Percentiles rank a stretch among this genome's conserved stretches.
phyloP scores from a whole-genome alignment of 2,888 invertebrate species.

The Lingula anatina region DNA sequence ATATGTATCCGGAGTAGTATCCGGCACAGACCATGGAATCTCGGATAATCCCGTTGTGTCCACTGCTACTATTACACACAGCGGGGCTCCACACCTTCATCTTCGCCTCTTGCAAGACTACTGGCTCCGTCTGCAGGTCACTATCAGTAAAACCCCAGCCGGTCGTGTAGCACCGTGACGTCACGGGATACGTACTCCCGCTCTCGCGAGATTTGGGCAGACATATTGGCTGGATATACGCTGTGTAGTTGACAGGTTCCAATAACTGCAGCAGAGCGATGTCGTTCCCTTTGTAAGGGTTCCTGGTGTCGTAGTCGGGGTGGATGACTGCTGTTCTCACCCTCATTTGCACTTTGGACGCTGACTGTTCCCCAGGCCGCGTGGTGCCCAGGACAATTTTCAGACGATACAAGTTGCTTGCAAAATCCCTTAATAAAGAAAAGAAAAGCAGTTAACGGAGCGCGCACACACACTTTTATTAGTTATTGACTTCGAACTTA shows the following conservation, averaged over 20 bases:
- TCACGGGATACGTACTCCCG: constrained; percentile 16
- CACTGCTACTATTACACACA: constrained; percentile 34
- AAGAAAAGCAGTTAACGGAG: no score
- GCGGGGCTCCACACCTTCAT: constrained; percentile 33
- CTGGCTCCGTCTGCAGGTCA: constrained; percentile 16
- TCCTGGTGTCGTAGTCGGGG: no score
- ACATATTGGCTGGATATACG: constrained; percentile 33
- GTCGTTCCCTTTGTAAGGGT: constrained; percentile 21
- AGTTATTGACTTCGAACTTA: no score
- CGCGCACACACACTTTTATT: no score
- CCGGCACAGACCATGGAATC: constrained; percentile 40
- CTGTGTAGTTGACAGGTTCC: constrained; percentile 21
- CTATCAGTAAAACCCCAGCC: constrained; percentile 24
- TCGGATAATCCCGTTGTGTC: constrained; percentile 28
- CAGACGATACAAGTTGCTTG: no score
- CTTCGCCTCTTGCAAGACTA: constrained; percentile 33
- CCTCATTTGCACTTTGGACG: no score
- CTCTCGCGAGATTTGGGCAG: constrained; percentile 20
- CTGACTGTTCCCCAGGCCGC: no score
- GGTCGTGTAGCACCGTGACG: constrained; percentile 22
- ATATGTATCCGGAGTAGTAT: constrained; percentile 36
- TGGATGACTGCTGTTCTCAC: no score
- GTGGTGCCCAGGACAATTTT: no score
- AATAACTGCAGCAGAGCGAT: constrained; percentile 26
- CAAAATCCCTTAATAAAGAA: no score